A percentile compares a stretch with the other conserved stretches of the same genome.
phyloP scores from a whole-genome alignment of 2,888 invertebrate species.

The Oscheius sp. region DNA sequence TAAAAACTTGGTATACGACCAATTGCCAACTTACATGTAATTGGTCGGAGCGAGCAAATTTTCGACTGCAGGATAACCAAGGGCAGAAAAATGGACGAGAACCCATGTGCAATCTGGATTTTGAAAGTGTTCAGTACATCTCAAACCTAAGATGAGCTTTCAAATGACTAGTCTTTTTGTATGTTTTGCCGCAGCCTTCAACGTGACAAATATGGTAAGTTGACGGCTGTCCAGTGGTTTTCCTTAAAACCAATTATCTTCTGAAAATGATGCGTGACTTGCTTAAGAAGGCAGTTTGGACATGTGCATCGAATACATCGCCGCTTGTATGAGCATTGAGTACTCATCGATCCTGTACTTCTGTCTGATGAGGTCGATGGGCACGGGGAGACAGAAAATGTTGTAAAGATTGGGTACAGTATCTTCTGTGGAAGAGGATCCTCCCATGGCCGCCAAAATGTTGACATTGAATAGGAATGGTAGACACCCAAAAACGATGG shows the following conservation, averaged over 20 bases:
- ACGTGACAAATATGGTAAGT: slow-evolving; percentile 39
- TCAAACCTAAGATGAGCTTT: slow-evolving; percentile 43
- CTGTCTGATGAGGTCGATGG: slow-evolving; percentile 16
- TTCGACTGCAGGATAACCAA: slow-evolving; percentile 35
- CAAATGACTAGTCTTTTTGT: slow-evolving; percentile 50
- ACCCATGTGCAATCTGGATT: slow-evolving; percentile 34
- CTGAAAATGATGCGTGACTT: slow-evolving; percentile 14
- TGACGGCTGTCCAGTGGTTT: slow-evolving; percentile 29
- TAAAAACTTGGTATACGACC: background rate
- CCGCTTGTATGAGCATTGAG: slow-evolving; percentile 7
- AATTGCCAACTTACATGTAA: slow-evolving; percentile 24
- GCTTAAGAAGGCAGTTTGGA: slow-evolving; percentile 45
- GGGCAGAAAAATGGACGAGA: slow-evolving; percentile 41
- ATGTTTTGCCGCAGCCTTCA: slow-evolving; percentile 42
- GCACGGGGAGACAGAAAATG: too few species aligned
- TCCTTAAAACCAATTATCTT: slow-evolving; percentile 18
- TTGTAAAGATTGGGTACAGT: too few species aligned
- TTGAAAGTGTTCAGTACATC: slow-evolving; percentile 17
- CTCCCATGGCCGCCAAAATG: slow-evolving; percentile 25
- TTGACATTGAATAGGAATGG: background rate
- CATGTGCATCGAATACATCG: slow-evolving; percentile 45
- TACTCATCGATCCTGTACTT: background rate
- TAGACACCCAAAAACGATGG: background rate
- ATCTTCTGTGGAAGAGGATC: background rate
- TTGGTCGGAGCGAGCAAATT: slow-evolving; percentile 49